These are phyloP conservation scores for Pollenia labialis DNA, from an alignment of 2,888 invertebrate genomes.

Conservation along the genomic window DNA sequence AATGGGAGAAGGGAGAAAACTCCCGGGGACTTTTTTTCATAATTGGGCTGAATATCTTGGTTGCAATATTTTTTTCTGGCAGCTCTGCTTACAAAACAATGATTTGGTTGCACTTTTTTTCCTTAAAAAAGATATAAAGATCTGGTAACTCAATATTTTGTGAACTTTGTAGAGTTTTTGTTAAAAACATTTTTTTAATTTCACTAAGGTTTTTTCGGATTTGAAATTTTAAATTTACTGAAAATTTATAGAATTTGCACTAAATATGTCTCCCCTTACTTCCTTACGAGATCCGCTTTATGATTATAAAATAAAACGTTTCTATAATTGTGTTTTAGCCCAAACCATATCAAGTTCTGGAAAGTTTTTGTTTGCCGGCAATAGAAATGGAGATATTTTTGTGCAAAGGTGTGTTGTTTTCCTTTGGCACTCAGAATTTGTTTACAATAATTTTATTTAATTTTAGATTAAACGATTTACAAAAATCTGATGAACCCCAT, in stretches of 20 bases:
- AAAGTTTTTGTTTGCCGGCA: slow-evolving; percentile 91
- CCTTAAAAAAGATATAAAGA: too few species aligned
- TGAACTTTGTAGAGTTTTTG: too few species aligned
- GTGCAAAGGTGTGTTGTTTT: slow-evolving; percentile 83
- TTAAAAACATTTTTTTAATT: too few species aligned
- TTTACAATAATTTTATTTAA: neutral
- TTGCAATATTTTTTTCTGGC: too few species aligned
- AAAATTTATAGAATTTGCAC: neutral
- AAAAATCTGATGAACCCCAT: slow-evolving; percentile 79
- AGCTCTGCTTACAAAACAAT: too few species aligned
- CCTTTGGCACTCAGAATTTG: neutral
- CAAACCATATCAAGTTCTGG: slow-evolving; percentile 94
- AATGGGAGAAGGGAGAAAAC: too few species aligned
- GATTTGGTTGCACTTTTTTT: too few species aligned
- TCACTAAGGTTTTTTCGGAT: neutral
- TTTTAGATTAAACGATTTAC: slow-evolving; percentile 79
- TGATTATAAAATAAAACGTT: slow-evolving; percentile 79
- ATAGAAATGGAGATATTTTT: slow-evolving; percentile 93
- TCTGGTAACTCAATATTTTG: too few species aligned
- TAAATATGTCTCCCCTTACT: slow-evolving; percentile 49
- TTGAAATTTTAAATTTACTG: neutral
- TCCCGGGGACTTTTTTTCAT: too few species aligned
- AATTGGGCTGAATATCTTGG: too few species aligned
- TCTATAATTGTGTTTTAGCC: slow-evolving; percentile 92
- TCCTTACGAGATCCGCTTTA: slow-evolving; percentile 74